Base-by-base conservation (phyloP, 2,888 invertebrate genomes). In the Cheilosia pagana region DNA sequence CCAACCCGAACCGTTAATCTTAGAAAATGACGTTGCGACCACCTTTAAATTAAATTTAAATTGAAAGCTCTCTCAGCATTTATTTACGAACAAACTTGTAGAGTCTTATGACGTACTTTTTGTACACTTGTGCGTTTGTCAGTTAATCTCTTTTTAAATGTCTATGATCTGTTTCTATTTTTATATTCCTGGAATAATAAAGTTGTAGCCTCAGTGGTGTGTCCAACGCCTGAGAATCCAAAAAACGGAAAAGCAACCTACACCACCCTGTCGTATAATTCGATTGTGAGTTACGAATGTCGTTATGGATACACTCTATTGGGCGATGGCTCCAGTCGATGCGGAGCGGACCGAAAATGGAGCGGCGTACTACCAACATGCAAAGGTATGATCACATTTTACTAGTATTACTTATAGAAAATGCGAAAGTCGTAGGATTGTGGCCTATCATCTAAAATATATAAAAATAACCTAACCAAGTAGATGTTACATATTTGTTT, bases 341-440 rank as follows among this genome's bases (percentile, higher is more conserved):
- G 99, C 91, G 97, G 98, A 1, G 97, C 98, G 0, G 98, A 99
- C 92, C 96, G 96, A 90, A 96, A 96, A 90, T 99, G 99, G 99
- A 96, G 97, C 23, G 99, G 98, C 43, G 93, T 94, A n/a, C 95
- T 96, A 88, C 98, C 99, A 1, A 93, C 94, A 87, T 99, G 99
- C 91, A 97, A 98, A 95, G 97, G 98, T 97, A 71, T 50, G 71
- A 12, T 50, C 10, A 50, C 7, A 48, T 14, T 50, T 12, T 25
- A 12, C n/a, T n/a, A 23, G 25, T 10, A 50, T 12, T 23, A 14
- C 12, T 50, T 19, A 23, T 23, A 50, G 23, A 14, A 23, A 57
- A 31, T 21, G 53, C n/a, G 14, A n/a, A 28, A 28, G 16, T 53
- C 28, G 12, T 50, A 23, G 23, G 23, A 50, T 50, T 50, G 50